These are phyloP conservation scores for Motacilla tschutschensis DNA, from an alignment of 2,113 vertebrate genomes.

Conservation along the genomic window DNA sequence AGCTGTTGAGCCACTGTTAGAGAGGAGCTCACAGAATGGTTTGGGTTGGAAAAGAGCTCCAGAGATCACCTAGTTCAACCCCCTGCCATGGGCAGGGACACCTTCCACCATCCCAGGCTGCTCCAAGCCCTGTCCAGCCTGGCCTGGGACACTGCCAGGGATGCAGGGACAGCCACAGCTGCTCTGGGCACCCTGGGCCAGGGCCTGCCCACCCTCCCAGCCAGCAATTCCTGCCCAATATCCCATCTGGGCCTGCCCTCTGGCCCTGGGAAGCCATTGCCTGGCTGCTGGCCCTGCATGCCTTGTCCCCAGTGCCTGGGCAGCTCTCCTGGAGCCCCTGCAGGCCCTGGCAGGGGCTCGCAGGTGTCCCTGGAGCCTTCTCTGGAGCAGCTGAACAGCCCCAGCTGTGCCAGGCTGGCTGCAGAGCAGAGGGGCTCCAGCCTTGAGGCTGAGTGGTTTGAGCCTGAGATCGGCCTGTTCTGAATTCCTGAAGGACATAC, in stretches of 20 bases:
- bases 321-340: background rate
- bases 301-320: background rate
- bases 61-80: accelerated
- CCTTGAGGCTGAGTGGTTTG: background rate
- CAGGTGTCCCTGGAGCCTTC: background rate
- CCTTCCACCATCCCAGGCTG: accelerated
- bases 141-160: background rate
- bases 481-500: background rate
- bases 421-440: background rate
- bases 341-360: background rate
- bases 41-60: background rate
- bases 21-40: background rate
- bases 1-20: background rate
- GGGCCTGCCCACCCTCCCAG: background rate
- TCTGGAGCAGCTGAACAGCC: accelerated
- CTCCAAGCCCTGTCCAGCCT: background rate
- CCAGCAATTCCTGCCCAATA: accelerated
- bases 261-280: background rate
- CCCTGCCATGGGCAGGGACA: background rate
- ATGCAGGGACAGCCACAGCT: background rate
- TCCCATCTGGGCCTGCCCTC: background rate
- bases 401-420: background rate
- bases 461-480: background rate
- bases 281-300: accelerated
- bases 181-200: background rate